These are phyloP conservation scores for Pyrrhura leucotis DNA, from an alignment of 2,797 vertebrate genomes.

Conservation along the genomic window DNA sequence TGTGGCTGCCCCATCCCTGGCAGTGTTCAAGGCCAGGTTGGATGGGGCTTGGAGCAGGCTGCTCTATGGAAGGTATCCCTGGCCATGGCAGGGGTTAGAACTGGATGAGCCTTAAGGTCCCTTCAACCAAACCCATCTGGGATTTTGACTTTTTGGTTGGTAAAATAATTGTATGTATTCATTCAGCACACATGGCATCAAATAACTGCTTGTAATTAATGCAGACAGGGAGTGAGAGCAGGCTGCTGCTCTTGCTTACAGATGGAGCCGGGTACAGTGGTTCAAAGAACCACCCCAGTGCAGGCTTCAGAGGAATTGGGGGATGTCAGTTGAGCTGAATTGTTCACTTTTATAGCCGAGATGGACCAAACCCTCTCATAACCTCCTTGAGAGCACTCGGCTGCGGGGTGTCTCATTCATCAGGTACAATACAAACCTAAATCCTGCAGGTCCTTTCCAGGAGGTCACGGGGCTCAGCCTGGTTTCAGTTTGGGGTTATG, in stretches of 20 bases:
- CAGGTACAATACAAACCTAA: background rate
- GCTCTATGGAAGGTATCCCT: background rate
- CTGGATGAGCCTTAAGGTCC: background rate
- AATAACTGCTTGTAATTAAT: background rate
- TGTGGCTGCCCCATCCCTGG: background rate
- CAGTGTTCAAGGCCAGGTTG: too few relatives aligned
- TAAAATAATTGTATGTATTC: background rate
- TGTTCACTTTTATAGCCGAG: background rate
- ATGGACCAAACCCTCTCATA: background rate
- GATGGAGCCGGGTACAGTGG: background rate
- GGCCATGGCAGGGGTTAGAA: rapidly evolving
- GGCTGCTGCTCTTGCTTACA: background rate
- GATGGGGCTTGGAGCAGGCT: too few relatives aligned
- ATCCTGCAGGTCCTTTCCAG: background rate
- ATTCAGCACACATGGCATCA: background rate
- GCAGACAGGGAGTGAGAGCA: background rate
- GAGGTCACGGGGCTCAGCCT: background rate
- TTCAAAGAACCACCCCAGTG: background rate
- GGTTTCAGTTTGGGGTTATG: background rate
- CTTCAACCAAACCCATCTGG: background rate
- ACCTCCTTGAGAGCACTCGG: background rate
- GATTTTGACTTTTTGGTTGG: background rate
- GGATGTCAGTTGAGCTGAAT: background rate
- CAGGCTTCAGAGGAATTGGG: background rate
- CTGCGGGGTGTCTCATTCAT: background rate